Base-by-base conservation (phyloP, 2,888 invertebrate genomes). In the Eristalis intricaria region DNA sequence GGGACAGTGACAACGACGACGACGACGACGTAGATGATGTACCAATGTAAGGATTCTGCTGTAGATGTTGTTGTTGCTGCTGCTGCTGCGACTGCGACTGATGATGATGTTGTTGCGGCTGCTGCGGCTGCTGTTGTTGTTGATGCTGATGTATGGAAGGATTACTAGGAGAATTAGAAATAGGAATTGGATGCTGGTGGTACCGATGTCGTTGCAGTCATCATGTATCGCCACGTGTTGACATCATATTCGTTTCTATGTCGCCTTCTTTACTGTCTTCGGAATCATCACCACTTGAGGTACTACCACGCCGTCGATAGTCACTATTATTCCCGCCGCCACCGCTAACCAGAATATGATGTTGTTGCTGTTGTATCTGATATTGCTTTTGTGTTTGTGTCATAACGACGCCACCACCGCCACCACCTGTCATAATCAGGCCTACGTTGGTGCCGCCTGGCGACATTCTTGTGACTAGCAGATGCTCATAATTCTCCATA, bases 201-300 rank as follows among this genome's bases (percentile, higher is more conserved):
- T 84, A 79, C 84, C 82, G 88, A 82, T 88, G 85, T 87, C 88
- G 80, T 35, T 88, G 89, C 71, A 83, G 87, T 87, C 83, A 84
- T 85, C 85, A 85, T 89, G 88, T 50, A 82, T 89, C 71, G 75
- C 84, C 79, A 50, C 87, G 87, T 19, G 63, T 43, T 40, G 83
- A 84, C 84, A 87, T 80, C 61, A 88, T 88, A 88, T 89, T 89
- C 89, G 91, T 89, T 89, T 93, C 93, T 69, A 90, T 90, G 89
- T 93, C 93, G 84, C 93, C 92, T 89, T 93, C 93, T 90, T 93
- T 93, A 90, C 93, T 93, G 78, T 93, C 93, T 89, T 93, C 93
- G 7, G 93, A 93, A 87, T 92, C 92, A 74, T 93, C 93, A 15
- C 91, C 92, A 15, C 93, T 93, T 10, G 93, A 93, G 43, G 91